Evolutionary conservation across 1,140 invertebrate species (phyloP).

Genomic region (Polyergus mexicanus): DNA sequence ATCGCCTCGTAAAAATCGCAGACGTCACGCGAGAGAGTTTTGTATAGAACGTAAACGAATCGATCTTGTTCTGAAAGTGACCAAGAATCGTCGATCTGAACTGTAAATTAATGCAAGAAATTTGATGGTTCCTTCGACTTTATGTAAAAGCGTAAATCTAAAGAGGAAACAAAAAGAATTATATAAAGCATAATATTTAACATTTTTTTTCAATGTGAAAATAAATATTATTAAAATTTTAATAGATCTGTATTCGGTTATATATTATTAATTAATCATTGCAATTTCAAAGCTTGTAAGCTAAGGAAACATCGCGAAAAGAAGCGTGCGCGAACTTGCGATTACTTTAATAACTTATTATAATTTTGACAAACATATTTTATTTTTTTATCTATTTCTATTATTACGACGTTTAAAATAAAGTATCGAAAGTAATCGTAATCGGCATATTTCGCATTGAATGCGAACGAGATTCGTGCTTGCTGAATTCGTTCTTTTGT

Average conservation of each 20-base stretch:
- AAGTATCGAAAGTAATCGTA: neutral
- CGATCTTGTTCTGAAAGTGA: neutral
- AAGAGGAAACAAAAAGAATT: neutral
- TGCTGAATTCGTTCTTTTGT: conserved; percentile 23
- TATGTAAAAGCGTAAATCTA: neutral
- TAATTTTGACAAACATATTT: conserved; percentile 4
- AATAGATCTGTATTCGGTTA: neutral
- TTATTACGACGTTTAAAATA: neutral
- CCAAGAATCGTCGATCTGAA: neutral
- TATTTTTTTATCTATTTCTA: conserved; percentile 9
- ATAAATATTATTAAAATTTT: conserved; percentile 5
- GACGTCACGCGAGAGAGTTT: conserved; percentile 15
- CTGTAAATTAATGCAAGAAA: neutral
- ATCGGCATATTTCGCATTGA: conserved; percentile 4
- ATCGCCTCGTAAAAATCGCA: conserved; percentile 7
- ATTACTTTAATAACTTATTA: neutral
- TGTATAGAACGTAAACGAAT: neutral
- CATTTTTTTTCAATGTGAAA: neutral
- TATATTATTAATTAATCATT: neutral
- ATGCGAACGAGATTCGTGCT: neutral
- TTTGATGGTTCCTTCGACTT: neutral
- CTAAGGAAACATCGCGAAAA: neutral
- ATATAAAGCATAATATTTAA: neutral
- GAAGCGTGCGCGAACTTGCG: neutral
- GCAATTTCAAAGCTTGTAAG: neutral